Evolutionary conservation across 2,113 vertebrate species (phyloP), one percentile per base, ranked within the genome.

Genomic region (Erinaceus europaeus): DNA sequence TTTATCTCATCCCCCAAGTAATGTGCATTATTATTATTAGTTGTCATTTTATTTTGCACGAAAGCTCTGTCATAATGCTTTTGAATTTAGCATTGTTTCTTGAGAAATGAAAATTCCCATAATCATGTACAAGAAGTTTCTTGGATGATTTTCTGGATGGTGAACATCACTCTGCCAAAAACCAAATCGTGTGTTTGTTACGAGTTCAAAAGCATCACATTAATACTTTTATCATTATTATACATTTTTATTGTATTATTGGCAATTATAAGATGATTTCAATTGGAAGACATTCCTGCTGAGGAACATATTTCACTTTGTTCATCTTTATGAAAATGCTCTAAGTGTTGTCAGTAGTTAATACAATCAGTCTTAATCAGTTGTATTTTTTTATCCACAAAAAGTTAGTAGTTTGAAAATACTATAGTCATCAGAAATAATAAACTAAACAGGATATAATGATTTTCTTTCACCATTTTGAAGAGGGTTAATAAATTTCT

Each of bases 61-160:
- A 85, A 88, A 44, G 7, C 34, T 90, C 9, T 61, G 14, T 15
- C 55, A 72, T 52, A 46, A 67, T 14, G 18, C 12, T 84, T 14
- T 86, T 55, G 86, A 76, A 73, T 78, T 64, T 84, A 29, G 14
- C 32, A 57, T 79, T 52, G 4, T 11, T 69, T 90, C 83, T 61
- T 67, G 23, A 68, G 79, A 86, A 72, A 73, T 42, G 14, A 81
- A 85, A 69, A 62, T 52, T 20, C 15, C 29, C 27, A 44, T 72
- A 25, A 25, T 73, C 3, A 5, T 36, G 21, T 3, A 36, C 42
- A 48, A 14, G 34, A 75, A 76, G 5, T 40, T 86, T 76, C 67
- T 79, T 80, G 62, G 67, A 65, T 79, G 38, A 42, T n/a, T 75
- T 88, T 83, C 64, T 44, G 15, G 11, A 52, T 44, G 38, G n/a